Base-by-base conservation (phyloP, 2,888 invertebrate species). In the Epinotia bilunana region DNA sequence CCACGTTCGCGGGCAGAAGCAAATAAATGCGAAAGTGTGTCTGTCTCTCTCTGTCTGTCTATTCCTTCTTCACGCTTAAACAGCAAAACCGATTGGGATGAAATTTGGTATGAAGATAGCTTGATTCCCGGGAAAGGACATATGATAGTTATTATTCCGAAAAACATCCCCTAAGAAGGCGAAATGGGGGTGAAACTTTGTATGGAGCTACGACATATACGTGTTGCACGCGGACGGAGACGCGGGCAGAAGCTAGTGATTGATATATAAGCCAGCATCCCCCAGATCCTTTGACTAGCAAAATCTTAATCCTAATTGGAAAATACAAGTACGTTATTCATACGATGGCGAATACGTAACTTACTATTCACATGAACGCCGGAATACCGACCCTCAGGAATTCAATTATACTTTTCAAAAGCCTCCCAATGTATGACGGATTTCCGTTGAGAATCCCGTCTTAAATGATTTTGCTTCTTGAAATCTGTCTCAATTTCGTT, bases 401-500 rank as follows among this genome's bases (percentile, higher is more conserved):
- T 86, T 82, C 83, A 85, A 86, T 86, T 85, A 85, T 76, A 70
- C 70, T 74, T 74, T 76, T 76, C 67, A 71, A 65, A 76, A 73
- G 60, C 74, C 71, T 69, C 57, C 77, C 78, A 80, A 84, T 84
- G 83, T 88, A 86, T 87, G 88, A 85, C 84, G 87, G 86, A 87
- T 87, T 86, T 88, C 88, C 88, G 84, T 79, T 81, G 80, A 82
- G 81, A 80, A 86, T 79, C 82, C 61, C 72, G 80, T 81, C 82
- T 84, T 86, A 87, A 88, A 87, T 87, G 86, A 87, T 88, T 89
- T 88, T 82, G 82, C 84, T 84, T 84, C 87, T 87, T 86, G 84
- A 87, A 88, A 88, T 88, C 86, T 88, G 87, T 87, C 88, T 88
- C 88, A 86, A 87, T 88, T 90, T 85, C 84, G 82, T 82, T 78